Evolutionary conservation across 2,797 vertebrate species (phyloP), one percentile per base, ranked within the genome.

Genomic region (Gobio occitaniae): DNA sequence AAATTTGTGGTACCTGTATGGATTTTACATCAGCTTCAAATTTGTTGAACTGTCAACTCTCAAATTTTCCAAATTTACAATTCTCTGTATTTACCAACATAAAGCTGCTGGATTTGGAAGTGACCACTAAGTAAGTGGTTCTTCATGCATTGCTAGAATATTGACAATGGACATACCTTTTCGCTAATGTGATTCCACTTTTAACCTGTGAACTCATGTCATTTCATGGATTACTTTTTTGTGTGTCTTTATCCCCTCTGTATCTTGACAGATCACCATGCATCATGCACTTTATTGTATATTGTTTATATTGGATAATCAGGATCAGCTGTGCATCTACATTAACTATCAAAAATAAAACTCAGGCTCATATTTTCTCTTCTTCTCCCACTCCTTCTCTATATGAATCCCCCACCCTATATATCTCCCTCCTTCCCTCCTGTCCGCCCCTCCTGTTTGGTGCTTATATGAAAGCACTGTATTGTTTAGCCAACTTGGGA

Each of bases 401-500:
- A 56, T 63, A 36, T 56, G 70, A 61, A 63, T 77, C 63, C 21
- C 38, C 25, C 5, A 78, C 15, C 17, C 63, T 66, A 38, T 36
- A 38, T 21, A 54, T 47, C 41, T n/a, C 38, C 54, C 83, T 66
- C 71, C 19, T 5, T 72, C 16, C 65, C 65, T 81, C 72, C 38
- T 63, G 36, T 44, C 59, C n/a, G 0, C 52, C 48, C 70, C 54
- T 87, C 77, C 59, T 44, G 13, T 70, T 7, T 70, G 48, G 78
- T 6, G 77, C 71, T 50, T 74, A 50, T 83, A 25, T 78, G 70
- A 84, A 86, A 90, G 90, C 88, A 92, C 86, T 86, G 59, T 52
- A 91, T 93, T 92, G 88, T 92, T 50, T 85, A 88, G 85, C 69
- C 82, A 84, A 78, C 65, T 87, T 77, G 87, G 68, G 78, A 89